phyloP scores from a whole-genome alignment of 1,140 invertebrate species.

The Dendroctonus ponderosae region DNA sequence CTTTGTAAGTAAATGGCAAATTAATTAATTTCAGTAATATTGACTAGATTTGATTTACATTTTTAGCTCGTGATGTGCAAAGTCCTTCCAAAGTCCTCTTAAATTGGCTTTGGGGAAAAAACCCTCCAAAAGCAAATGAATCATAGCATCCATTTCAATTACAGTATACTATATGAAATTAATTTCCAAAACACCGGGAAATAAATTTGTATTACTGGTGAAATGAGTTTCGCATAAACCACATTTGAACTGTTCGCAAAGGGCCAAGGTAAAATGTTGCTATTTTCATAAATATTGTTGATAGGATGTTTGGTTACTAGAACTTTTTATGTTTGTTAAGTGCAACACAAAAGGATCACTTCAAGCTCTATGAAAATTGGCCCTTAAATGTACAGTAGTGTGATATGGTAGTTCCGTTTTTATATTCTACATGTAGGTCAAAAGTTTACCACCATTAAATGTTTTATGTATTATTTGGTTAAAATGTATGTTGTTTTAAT shows the following conservation, averaged over 20 bases:
- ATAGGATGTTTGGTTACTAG: no score
- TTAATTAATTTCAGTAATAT: background rate
- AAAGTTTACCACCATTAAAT: no score
- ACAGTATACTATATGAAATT: slow-evolving; percentile 1
- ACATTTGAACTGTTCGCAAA: background rate
- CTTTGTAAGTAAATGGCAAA: slow-evolving; percentile 58
- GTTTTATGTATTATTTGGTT: no score
- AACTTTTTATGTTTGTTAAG: no score
- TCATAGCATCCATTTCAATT: slow-evolving; percentile 38
- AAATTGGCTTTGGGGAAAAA: slow-evolving; percentile 72
- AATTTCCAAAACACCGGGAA: slow-evolving; percentile 8
- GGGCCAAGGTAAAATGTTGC: background rate
- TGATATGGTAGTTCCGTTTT: no score
- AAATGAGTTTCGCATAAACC: slow-evolving; percentile 1
- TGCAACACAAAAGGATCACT: no score
- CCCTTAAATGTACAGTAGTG: no score
- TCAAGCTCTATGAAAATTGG: no score
- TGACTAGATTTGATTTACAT: slow-evolving; percentile 21
- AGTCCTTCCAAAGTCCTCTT: slow-evolving; percentile 73
- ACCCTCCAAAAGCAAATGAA: slow-evolving; percentile 50
- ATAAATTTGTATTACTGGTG: slow-evolving; percentile 7
- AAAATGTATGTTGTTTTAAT: no score
- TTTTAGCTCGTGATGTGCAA: slow-evolving; percentile 70
- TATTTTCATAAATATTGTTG: background rate
- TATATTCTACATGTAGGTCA: no score